Conservation (phyloP, 2,888 invertebrate species). For the Unio delphinus region DNA sequence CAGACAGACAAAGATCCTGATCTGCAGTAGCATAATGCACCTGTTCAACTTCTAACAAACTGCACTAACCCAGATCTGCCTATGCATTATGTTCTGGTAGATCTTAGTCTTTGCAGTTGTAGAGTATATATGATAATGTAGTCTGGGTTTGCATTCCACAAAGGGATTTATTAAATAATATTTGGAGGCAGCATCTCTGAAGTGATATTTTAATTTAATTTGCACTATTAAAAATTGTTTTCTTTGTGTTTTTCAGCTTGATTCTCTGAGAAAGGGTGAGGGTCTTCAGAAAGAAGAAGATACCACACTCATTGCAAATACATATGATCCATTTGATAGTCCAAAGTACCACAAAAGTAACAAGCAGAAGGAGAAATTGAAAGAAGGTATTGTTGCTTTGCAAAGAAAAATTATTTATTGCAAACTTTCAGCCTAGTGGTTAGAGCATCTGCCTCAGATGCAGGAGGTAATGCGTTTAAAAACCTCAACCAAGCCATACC, state of each 20-base stretch:
- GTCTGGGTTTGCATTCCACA: neutral
- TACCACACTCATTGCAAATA: conserved; percentile 61
- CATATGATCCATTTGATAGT: conserved; percentile 63
- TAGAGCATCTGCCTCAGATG: too few species aligned
- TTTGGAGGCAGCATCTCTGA: neutral
- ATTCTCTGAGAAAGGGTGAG: conserved; percentile 56
- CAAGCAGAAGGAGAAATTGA: conserved; percentile 52
- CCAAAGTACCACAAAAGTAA: conserved; percentile 64
- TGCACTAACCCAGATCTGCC: too few species aligned
- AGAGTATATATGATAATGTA: neutral
- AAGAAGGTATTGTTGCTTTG: conserved; percentile 26
- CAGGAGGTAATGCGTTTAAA: too few species aligned
- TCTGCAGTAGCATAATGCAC: too few species aligned
- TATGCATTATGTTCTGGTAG: too few species aligned
- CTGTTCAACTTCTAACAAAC: too few species aligned
- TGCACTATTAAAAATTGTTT: too few species aligned
- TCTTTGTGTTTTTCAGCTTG: conserved; percentile 38
- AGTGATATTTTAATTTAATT: neutral
- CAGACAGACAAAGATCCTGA: too few species aligned
- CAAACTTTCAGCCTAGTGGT: too few species aligned
- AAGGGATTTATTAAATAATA: neutral
- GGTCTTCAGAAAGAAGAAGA: conserved; percentile 61
- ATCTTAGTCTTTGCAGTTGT: neutral
- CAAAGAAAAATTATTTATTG: too few species aligned
- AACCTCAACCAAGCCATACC: too few species aligned